Evolutionary conservation across 2,797 vertebrate genomes (phyloP).

Genomic region (Nyctibius grandis): DNA sequence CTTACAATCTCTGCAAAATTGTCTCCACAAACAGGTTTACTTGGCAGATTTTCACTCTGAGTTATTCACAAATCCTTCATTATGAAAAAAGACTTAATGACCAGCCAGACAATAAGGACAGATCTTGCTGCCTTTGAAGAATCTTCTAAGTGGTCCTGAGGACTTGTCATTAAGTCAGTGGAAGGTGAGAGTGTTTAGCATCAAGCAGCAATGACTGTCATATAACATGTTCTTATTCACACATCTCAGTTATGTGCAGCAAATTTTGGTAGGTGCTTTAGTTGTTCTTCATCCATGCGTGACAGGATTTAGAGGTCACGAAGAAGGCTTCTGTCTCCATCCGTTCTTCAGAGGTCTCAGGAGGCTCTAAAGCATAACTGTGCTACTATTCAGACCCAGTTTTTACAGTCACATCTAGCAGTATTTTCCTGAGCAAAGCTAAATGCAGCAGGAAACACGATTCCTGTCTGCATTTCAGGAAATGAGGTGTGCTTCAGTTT

Average conservation of each 20-base stretch:
- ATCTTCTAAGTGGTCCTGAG: neutral
- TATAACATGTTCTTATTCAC: neutral
- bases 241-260: neutral
- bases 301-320: neutral
- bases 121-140: neutral
- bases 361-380: neutral
- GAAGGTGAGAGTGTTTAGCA: neutral
- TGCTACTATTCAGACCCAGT: neutral
- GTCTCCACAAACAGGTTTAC: neutral
- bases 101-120: neutral
- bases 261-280: neutral
- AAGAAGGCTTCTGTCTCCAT: neutral
- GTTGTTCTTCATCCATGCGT: neutral
- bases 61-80: neutral
- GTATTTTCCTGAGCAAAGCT: neutral
- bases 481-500: neutral
- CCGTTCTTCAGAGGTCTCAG: neutral
- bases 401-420: neutral
- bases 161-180: neutral
- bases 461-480: neutral
- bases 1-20: neutral
- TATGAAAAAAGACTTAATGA: neutral
- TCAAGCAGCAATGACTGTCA: neutral
- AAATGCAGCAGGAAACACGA: neutral
- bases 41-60: neutral